Percentiles rank a stretch among this genome's conserved stretches.
Conservation (phyloP, 2,113 vertebrate species). For the Pontoporia blainvillei region DNA sequence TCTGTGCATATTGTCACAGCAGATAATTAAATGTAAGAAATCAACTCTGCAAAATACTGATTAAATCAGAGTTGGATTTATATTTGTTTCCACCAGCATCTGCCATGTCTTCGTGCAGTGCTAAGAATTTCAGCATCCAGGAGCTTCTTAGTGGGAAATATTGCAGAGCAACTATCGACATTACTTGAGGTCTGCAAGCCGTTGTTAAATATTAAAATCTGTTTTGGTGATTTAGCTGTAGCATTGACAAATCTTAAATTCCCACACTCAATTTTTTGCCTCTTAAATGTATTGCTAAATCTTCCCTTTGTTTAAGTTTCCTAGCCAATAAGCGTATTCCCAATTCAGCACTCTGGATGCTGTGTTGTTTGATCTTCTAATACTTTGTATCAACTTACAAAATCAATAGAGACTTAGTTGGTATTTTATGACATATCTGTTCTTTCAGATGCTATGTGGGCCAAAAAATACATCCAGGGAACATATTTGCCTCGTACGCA, state of each 20-base stretch:
- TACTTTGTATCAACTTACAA: constrained; percentile 39
- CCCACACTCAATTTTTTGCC: background rate
- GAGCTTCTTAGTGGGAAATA: constrained; percentile 40
- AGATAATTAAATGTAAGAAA: constrained; percentile 8
- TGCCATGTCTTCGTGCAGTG: background rate
- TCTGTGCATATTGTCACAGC: background rate
- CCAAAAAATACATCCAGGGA: background rate
- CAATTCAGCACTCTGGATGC: background rate
- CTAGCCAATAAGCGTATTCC: background rate
- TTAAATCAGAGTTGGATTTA: constrained; percentile 35
- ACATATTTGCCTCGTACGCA: background rate
- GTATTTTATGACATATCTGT: constrained; percentile 44
- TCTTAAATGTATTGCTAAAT: background rate
- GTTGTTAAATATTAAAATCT: constrained; percentile 61
- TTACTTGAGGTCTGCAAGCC: constrained; percentile 32
- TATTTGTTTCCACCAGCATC: constrained; percentile 26
- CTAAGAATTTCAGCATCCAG: constrained; percentile 34
- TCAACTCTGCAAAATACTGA: background rate
- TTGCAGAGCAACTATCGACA: constrained; percentile 6
- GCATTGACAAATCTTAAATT: background rate
- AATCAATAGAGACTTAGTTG: constrained; percentile 39
- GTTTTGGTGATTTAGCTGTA: background rate
- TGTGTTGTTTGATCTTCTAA: constrained; percentile 20
- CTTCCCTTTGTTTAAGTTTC: background rate
- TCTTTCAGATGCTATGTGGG: background rate